phyloP scores from a whole-genome alignment of 2,113 vertebrate genomes.

The Phasianus colchicus region DNA sequence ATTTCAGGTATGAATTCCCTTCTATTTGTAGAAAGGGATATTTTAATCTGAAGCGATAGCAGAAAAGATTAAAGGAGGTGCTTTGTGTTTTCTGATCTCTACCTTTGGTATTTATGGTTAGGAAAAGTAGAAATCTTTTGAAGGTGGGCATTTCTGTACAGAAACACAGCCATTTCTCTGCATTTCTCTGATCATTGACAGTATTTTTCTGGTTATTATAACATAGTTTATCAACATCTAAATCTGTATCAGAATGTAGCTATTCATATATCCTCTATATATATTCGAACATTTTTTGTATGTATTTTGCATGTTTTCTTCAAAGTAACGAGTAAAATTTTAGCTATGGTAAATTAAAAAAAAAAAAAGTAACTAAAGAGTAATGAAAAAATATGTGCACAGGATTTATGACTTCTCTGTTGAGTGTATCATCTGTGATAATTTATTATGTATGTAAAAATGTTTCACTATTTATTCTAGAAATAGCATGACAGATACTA shows the following conservation, averaged over 20 bases:
- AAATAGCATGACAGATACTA: not conserved
- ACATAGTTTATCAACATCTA: not conserved
- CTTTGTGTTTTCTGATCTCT: conserved; percentile 41
- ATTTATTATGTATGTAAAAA: not conserved
- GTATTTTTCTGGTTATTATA: conserved; percentile 7
- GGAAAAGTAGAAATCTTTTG: not conserved
- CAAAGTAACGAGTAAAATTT: not conserved
- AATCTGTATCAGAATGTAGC: not conserved
- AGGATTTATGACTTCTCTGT: not conserved
- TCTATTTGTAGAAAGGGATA: conserved; percentile 70
- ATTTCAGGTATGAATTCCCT: conserved; percentile 73
- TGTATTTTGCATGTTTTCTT: conserved; percentile 10
- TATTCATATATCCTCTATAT: not conserved
- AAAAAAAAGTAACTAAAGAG: not conserved
- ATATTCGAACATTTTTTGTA: not conserved
- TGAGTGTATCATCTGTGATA: not conserved
- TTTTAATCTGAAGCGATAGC: conserved; percentile 52
- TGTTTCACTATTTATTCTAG: conserved; percentile 2
- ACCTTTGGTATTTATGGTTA: conserved; percentile 1
- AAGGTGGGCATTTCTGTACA: conserved; percentile 19
- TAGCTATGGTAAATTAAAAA: not conserved
- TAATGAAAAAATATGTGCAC: not conserved
- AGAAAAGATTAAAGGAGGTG: conserved; percentile 45
- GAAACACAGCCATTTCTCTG: conserved; percentile 18
- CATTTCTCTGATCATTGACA: conserved; percentile 24